Percentiles rank a stretch among this genome's conserved stretches.
Conservation (phyloP, 2,888 invertebrate species). For the Branchipolynoe longqiensis region DNA sequence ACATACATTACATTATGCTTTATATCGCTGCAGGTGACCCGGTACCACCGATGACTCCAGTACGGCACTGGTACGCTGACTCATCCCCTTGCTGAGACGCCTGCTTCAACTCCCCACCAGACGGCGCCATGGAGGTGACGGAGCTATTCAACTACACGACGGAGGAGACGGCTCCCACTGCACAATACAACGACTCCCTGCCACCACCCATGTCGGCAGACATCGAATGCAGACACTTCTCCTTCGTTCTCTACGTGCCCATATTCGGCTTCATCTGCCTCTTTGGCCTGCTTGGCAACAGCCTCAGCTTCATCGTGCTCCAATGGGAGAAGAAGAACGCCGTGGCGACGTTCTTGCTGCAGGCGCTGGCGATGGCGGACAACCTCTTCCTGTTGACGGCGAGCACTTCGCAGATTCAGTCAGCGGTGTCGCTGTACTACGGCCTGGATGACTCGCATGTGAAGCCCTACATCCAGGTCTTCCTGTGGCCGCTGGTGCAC, state of each 20-base stretch:
- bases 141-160: neutral
- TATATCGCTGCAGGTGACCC: too few species aligned
- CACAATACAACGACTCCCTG: neutral
- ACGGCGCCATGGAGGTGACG: neutral
- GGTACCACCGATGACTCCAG: too few species aligned
- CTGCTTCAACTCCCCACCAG: too few species aligned
- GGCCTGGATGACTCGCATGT: conserved; percentile 49
- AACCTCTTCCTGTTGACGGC: conserved; percentile 67
- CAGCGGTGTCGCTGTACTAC: conserved; percentile 63
- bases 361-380: conserved; percentile 66
- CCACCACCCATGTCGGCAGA: neutral
- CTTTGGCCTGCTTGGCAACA: conserved; percentile 67
- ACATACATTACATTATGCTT: too few species aligned
- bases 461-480: conserved; percentile 62
- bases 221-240: conserved; percentile 61
- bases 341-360: conserved; percentile 61
- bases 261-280: conserved; percentile 65
- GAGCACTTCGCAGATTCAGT: conserved; percentile 64
- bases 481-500: conserved; percentile 68
- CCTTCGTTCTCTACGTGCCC: conserved; percentile 64
- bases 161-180: neutral
- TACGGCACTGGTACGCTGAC: too few species aligned
- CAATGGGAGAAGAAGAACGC: conserved; percentile 59
- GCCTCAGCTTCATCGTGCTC: conserved; percentile 68
- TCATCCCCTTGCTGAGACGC: too few species aligned